Base-by-base conservation (phyloP, 1,140 invertebrate species). In the Harpegnathos saltator region DNA sequence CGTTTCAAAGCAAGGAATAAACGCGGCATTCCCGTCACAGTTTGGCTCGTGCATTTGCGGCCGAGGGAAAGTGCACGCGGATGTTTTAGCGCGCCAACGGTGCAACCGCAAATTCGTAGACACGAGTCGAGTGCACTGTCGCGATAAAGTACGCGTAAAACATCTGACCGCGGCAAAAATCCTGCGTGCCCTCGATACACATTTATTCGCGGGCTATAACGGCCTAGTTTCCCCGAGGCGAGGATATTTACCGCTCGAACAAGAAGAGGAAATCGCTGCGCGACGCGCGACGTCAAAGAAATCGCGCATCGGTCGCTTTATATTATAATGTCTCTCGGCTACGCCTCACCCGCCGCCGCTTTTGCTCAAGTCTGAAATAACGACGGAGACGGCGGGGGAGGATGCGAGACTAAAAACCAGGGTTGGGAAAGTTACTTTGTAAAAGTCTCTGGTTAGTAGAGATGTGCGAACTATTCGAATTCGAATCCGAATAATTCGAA, bases 41-140 rank as follows among this genome's bases (percentile, higher is more conserved):
- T 59, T 73, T 59, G 15, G 24, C 3, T n/a, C 12, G 15, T 38
- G 54, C 17, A 38, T 33, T 19, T 72, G 26, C 33, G 33, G 9
- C 14, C 14, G n/a, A 58, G 54, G 58, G 54, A 38, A 38, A 58
- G 19, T 59, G 54, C 12, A 1, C 5, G 15, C 58, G n/a, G n/a
- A n/a, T n/a, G 38, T 59, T 73, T 73, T 59, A 11, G 17, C 15
- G 26, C 29, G 58, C 3, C 33, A n/a, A n/a, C 54, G 22, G 24
- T n/a, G 17, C 17, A 73, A 58, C 1, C n/a, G 19, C 69, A 72
- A 22, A 72, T 73, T 72, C 14, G 14, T 73, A 59, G 22, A 58
- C 5, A 56, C 38, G 3, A 15, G n/a, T 33, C n/a, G n/a, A 7
- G 9, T 44, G 38, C 38, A 44, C 38, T 9, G 38, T 9, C n/a